Conservation (phyloP, 2,888 invertebrate species). For the Mythimna lalbum region DNA sequence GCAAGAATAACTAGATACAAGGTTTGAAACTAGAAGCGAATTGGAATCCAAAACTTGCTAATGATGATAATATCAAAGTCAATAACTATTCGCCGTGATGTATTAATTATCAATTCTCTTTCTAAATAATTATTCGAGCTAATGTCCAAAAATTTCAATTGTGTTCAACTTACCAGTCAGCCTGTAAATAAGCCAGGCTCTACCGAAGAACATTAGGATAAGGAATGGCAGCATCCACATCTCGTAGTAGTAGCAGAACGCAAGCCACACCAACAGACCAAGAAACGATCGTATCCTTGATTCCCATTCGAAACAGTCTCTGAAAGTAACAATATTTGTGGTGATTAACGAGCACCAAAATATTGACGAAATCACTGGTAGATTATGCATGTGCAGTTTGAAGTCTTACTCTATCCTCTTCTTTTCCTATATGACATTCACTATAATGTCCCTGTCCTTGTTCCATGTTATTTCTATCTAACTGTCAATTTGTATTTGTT, state of each 20-base stretch:
- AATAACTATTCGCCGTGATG: too few relatives aligned
- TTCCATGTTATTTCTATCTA: too few relatives aligned
- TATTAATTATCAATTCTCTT: background rate
- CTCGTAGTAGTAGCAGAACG: conserved; percentile 98
- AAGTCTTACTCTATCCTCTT: too few relatives aligned
- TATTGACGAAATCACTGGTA: too few relatives aligned
- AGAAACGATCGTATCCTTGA: conserved; percentile 95
- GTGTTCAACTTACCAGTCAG: conserved; percentile 80
- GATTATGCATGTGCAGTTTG: too few relatives aligned
- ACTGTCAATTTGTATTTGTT: too few relatives aligned
- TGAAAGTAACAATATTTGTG: conserved; percentile 77
- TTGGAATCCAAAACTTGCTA: background rate
- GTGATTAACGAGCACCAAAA: too few relatives aligned
- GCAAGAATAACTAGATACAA: background rate
- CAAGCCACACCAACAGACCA: conserved; percentile 96
- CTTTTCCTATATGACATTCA: too few relatives aligned
- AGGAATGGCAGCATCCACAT: conserved; percentile 98
- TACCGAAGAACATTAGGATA: conserved; percentile 94
- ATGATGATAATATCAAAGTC: background rate
- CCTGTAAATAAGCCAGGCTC: conserved; percentile 88
- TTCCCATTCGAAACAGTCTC: conserved; percentile 99
- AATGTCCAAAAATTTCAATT: too few relatives aligned
- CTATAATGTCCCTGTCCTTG: too few relatives aligned
- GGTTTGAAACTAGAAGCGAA: background rate
- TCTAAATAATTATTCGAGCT: background rate